Conservation (phyloP, 2,888 invertebrate species). For the Hesperia comma region DNA sequence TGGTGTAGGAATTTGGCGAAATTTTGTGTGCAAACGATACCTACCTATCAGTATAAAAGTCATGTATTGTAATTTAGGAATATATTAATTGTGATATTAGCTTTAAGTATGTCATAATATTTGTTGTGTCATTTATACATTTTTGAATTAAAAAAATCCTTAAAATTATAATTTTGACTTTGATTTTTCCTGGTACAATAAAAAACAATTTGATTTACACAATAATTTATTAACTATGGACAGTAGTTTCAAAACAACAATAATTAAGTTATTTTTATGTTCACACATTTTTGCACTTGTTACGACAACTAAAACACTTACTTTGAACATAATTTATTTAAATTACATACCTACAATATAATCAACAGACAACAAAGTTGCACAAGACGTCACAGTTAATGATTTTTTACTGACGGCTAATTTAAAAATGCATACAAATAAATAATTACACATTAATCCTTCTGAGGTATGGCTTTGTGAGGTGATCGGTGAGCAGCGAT, state of each 20-base stretch:
- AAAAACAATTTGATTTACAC: constrained; percentile 5
- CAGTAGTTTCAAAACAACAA: constrained; percentile 2
- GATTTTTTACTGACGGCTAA: no score
- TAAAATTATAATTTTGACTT: not conserved
- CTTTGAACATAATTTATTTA: not conserved
- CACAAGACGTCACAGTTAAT: no score
- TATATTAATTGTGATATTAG: constrained; percentile 57
- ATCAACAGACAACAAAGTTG: no score
- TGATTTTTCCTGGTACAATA: not conserved
- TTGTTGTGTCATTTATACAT: constrained; percentile 10
- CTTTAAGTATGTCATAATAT: constrained; percentile 39
- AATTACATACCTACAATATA: no score
- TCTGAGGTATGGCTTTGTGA: no score
- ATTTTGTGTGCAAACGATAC: no score
- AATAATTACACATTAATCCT: no score
- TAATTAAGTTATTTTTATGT: constrained; percentile 3
- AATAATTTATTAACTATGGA: constrained; percentile 12
- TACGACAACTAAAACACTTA: not conserved
- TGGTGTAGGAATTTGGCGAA: no score
- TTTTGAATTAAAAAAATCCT: not conserved
- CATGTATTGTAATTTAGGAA: constrained; percentile 14
- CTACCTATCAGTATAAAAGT: no score
- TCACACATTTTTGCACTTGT: not conserved
- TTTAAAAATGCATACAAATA: no score
- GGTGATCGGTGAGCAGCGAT: no score